Percentiles rank a stretch among this genome's conserved stretches.
These are phyloP conservation scores for Cisticola juncidis DNA, from an alignment of 2,113 vertebrate genomes.

Conservation along the genomic window DNA sequence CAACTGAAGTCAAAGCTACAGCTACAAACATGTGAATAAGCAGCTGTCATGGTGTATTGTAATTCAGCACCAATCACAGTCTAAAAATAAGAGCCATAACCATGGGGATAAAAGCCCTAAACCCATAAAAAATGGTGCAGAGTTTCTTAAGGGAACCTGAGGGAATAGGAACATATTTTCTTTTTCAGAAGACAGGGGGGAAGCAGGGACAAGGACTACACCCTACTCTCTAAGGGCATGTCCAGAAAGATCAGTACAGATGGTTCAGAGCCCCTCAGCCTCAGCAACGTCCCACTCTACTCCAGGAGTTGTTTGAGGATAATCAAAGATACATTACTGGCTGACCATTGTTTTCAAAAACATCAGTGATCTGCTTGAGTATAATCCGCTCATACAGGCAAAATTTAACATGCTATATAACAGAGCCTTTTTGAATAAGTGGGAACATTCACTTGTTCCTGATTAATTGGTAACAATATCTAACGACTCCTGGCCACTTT, in stretches of 20 bases:
- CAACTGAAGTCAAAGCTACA: slow-evolving; percentile 25
- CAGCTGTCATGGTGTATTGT: not conserved
- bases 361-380: not conserved
- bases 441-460: not conserved
- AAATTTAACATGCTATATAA: not conserved
- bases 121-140: not conserved
- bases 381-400: not conserved
- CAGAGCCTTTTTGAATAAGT: not conserved
- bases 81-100: slow-evolving; percentile 33
- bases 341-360: not conserved
- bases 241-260: not conserved
- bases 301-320: not conserved
- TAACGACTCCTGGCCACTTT: not conserved
- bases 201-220: not conserved
- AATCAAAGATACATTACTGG: not conserved
- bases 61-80: not conserved
- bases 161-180: not conserved
- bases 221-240: accelerated
- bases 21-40: slow-evolving; percentile 15
- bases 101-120: not conserved
- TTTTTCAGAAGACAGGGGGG: not conserved
- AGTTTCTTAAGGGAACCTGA: not conserved
- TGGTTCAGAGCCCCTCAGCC: not conserved
- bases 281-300: not conserved
- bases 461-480: not conserved